A percentile compares a stretch with the other conserved stretches of the same genome.
These are phyloP conservation scores for Periophthalmodon schlosseri DNA, from an alignment of 2,113 vertebrate genomes.

Conservation along the genomic window DNA sequence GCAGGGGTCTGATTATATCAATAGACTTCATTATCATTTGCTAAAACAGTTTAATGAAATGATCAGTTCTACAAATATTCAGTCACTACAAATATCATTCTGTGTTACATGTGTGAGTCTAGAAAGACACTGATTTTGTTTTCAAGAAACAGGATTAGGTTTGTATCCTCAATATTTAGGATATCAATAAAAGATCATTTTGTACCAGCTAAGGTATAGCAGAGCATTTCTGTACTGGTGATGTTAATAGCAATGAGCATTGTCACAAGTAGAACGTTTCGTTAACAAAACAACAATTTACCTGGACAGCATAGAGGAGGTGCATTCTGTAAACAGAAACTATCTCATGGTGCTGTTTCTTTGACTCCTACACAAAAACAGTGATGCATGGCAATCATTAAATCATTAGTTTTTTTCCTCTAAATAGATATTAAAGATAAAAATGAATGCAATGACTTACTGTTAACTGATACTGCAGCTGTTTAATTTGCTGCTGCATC, in stretches of 20 bases:
- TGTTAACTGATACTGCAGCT: conserved; percentile 90
- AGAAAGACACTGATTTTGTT: neutral
- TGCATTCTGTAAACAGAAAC: conserved; percentile 97
- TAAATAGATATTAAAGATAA: neutral
- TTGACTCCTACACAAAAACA: conserved; percentile 83
- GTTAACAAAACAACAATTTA: conserved; percentile 57
- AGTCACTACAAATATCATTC: neutral
- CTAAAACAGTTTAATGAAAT: neutral
- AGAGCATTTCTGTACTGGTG: neutral
- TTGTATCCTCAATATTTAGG: neutral
- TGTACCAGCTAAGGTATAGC: neutral
- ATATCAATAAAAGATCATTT: neutral
- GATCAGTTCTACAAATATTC: neutral
- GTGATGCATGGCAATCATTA: neutral
- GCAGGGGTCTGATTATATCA: neutral
- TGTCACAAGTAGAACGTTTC: neutral
- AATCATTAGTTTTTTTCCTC: neutral
- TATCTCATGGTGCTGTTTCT: conserved; percentile 94
- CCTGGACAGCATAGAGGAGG: conserved; percentile 97
- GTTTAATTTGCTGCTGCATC: conserved; percentile 92
- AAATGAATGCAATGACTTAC: conserved; percentile 75
- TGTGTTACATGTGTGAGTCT: no score
- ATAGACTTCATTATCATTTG: neutral
- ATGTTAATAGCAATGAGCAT: neutral
- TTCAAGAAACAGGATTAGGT: neutral